These are phyloP conservation scores for Vidua chalybeata DNA, from an alignment of 2,113 vertebrate species.

Conservation along the genomic window DNA sequence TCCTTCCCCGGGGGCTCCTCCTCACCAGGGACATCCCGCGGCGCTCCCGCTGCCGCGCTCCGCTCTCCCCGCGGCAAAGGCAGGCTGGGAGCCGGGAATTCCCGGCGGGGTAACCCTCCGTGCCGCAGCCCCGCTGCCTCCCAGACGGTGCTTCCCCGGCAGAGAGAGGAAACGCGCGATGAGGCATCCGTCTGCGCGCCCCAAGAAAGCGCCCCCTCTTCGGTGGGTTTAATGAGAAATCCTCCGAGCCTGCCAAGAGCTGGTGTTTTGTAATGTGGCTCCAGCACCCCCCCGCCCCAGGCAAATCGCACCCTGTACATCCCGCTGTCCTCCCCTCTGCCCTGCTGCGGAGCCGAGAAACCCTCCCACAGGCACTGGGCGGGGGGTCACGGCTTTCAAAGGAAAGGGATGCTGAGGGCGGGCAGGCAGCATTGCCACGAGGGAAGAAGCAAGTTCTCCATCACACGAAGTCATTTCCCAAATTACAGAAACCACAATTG, in stretches of 20 bases:
- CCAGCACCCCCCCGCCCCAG: not conserved
- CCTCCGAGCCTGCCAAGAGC: not conserved
- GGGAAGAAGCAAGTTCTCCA: not conserved
- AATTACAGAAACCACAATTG: not conserved
- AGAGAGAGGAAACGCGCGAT: not conserved
- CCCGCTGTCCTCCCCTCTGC: not conserved
- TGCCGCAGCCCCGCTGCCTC: not conserved
- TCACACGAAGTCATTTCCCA: not conserved
- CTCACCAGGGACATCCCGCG: not conserved
- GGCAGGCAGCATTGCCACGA: not conserved
- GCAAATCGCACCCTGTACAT: rapidly evolving
- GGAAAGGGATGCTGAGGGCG: not conserved
- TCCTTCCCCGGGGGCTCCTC: not conserved
- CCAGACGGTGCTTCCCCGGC: not conserved
- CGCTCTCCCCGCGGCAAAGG: not conserved
- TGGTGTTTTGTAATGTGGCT: not conserved
- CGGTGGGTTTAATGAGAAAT: not conserved
- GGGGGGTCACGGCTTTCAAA: not conserved
- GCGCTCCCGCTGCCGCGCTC: not conserved
- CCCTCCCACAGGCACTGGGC: rapidly evolving
- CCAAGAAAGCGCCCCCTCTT: not conserved
- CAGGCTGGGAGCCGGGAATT: rapidly evolving
- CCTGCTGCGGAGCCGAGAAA: not conserved
- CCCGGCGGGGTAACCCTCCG: rapidly evolving
- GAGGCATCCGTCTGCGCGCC: not conserved